A percentile compares a stretch with the other conserved stretches of the same genome.
phyloP scores from a whole-genome alignment of 2,888 invertebrate species.

The Holacanthella duospinosa region DNA sequence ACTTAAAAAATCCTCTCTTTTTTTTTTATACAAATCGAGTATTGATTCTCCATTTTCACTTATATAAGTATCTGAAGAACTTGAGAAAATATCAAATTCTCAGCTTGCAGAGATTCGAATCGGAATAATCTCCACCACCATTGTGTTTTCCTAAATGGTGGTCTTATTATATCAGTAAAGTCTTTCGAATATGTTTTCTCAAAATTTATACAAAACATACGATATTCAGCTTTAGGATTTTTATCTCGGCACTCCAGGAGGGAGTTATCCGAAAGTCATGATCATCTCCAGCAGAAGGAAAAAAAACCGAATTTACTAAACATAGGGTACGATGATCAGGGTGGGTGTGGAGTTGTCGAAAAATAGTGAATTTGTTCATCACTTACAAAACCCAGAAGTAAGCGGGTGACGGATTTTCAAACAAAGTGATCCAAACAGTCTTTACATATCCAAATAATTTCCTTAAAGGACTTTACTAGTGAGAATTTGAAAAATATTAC shows the following conservation, averaged over 20 bases:
- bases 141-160: too few species aligned
- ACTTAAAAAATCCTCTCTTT: too few species aligned
- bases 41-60: too few species aligned
- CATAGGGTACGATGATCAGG: background rate
- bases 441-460: background rate
- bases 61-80: too few species aligned
- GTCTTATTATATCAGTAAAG: too few species aligned
- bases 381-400: background rate
- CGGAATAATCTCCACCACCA: too few species aligned
- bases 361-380: background rate
- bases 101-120: too few species aligned
- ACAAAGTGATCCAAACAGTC: background rate
- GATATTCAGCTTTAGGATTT: background rate
- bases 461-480: background rate
- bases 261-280: background rate
- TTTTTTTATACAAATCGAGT: too few species aligned
- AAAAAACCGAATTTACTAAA: background rate
- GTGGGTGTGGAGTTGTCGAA: constrained; percentile 9
- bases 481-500: background rate
- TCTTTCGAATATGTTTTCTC: too few species aligned
- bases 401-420: background rate
- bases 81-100: too few species aligned
- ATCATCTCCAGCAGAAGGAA: background rate
- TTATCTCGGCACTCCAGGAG: constrained; percentile 1
- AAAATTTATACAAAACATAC: too few species aligned